Evolutionary conservation across 1,140 invertebrate genomes (phyloP).

Genomic region (Pseudomyrmex flavicornis): DNA sequence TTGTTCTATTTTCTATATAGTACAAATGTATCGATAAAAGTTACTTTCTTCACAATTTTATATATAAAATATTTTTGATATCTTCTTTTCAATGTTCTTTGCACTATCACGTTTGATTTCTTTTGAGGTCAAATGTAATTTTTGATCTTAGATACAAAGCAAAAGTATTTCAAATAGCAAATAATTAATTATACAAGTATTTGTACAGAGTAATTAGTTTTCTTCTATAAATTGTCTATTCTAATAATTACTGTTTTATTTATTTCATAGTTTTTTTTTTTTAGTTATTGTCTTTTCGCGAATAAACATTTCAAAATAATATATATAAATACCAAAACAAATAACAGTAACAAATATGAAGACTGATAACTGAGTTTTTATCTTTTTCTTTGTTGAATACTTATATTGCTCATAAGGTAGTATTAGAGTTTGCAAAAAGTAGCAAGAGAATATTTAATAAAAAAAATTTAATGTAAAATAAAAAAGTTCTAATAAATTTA

Average conservation of each 20-base stretch:
- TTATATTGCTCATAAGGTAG: neutral
- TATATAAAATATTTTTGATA: constrained; percentile 42
- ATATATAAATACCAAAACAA: neutral
- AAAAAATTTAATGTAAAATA: neutral
- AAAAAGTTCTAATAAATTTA: neutral
- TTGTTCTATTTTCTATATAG: constrained; percentile 40
- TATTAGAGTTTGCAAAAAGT: neutral
- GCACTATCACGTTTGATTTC: constrained; percentile 34
- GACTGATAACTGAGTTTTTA: too few species aligned
- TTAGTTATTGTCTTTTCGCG: constrained; percentile 25
- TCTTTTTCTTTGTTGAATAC: too few species aligned
- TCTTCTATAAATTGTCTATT: neutral
- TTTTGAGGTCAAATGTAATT: constrained; percentile 26
- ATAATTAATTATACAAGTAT: constrained; percentile 6
- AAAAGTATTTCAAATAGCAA: neutral
- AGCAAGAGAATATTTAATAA: neutral
- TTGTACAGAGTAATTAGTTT: constrained; percentile 1
- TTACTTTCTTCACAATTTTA: constrained; percentile 6
- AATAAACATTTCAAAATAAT: constrained; percentile 20
- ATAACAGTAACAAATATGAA: neutral
- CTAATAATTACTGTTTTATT: constrained; percentile 5
- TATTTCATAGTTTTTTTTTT: constrained; percentile 4
- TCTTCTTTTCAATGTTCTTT: constrained; percentile 19
- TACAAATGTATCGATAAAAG: neutral
- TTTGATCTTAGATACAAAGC: constrained; percentile 9